Evolutionary conservation across 1,140 invertebrate genomes (phyloP).

Genomic region (Penaeus chinensis): DNA sequence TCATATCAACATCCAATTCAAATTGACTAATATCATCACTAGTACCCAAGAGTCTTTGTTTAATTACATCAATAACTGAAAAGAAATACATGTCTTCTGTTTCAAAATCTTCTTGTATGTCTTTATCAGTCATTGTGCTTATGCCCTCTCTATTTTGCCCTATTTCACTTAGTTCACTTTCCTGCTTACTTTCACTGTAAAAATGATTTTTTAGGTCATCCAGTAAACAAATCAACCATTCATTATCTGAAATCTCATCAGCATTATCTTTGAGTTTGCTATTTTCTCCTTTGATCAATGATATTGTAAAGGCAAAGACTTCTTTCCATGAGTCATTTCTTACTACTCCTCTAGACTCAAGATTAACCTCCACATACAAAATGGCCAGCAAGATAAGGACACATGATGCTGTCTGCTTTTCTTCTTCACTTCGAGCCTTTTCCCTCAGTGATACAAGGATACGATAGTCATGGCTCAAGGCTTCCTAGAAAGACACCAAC

Average conservation of each 20-base stretch:
- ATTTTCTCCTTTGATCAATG: too few relatives aligned
- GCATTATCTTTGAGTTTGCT: too few relatives aligned
- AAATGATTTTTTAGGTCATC: too few relatives aligned
- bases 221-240: too few relatives aligned
- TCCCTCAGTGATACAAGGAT: background rate
- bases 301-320: background rate
- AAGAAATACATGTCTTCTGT: too few relatives aligned
- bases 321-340: background rate
- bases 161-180: too few relatives aligned
- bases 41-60: background rate
- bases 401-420: background rate
- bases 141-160: too few relatives aligned
- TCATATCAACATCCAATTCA: background rate
- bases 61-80: background rate
- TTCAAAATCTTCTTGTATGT: too few relatives aligned
- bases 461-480: constrained; percentile 12
- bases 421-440: background rate
- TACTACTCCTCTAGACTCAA: background rate
- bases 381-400: background rate
- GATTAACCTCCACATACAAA: background rate
- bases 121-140: too few relatives aligned
- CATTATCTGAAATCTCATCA: too few relatives aligned
- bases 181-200: too few relatives aligned
- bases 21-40: background rate
- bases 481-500: background rate